Conservation (phyloP, 2,888 invertebrate genomes). For the Ischnus inquisitorius region DNA sequence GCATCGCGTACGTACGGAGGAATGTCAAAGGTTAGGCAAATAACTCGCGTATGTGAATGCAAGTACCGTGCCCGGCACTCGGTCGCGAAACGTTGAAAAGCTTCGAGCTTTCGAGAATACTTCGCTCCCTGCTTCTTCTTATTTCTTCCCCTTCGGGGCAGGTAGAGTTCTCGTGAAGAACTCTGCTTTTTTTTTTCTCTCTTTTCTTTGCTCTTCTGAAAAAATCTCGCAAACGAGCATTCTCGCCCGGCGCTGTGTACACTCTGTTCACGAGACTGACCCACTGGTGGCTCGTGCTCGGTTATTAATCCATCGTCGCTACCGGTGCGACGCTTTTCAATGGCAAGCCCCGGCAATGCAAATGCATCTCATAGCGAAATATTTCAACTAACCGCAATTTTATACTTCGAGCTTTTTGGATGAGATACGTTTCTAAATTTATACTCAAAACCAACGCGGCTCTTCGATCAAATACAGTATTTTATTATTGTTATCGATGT, state of each 20-base stretch:
- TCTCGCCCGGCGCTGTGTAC: not conserved
- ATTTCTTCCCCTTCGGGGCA: not conserved
- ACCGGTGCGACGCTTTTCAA: conserved; percentile 17
- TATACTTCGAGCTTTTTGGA: not conserved
- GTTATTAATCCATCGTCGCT: conserved; percentile 27
- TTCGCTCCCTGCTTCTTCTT: not conserved
- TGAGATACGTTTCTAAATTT: not conserved
- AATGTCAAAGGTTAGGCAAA: conserved; percentile 18
- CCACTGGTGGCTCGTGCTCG: conserved; percentile 12
- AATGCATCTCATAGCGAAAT: not conserved
- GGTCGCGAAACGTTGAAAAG: conserved; percentile 34
- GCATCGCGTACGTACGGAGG: not conserved
- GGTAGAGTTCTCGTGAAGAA: conserved; percentile 36
- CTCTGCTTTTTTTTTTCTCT: conserved; percentile 11
- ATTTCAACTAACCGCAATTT: not conserved
- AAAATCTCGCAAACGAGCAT: conserved; percentile 22
- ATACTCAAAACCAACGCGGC: too few relatives aligned
- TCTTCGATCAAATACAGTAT: too few relatives aligned
- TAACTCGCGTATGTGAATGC: conserved; percentile 8
- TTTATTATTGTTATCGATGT: too few relatives aligned
- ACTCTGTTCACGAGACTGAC: conserved; percentile 17
- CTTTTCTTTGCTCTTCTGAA: not conserved
- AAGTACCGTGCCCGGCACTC: not conserved
- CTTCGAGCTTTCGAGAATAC: conserved; percentile 30
- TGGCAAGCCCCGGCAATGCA: not conserved